These are phyloP conservation scores for Tragelaphus imberbis DNA, from an alignment of 2,113 vertebrate species.

Conservation along the genomic window DNA sequence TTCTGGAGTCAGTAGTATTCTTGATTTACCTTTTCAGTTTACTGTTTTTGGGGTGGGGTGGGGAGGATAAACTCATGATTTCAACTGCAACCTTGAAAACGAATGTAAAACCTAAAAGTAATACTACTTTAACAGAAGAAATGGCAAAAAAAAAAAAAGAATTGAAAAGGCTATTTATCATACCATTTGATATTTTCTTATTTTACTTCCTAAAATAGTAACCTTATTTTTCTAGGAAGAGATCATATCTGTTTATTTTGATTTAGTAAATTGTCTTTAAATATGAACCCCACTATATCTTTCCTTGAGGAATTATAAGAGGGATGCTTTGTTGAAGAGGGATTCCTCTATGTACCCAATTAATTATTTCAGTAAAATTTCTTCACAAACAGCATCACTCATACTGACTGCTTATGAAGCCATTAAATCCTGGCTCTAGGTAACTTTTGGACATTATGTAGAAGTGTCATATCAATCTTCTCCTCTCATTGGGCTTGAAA, in stretches of 20 bases:
- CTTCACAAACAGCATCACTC: slow-evolving; percentile 24
- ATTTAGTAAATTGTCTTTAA: slow-evolving; percentile 1
- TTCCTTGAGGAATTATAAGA: slow-evolving; percentile 34
- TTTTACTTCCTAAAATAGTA: slow-evolving; percentile 10
- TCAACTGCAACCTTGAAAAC: not conserved
- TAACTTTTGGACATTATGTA: not conserved
- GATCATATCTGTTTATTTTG: slow-evolving; percentile 26
- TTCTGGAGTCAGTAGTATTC: not conserved
- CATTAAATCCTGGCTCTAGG: slow-evolving; percentile 33
- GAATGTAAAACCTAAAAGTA: not conserved
- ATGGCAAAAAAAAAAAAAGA: not conserved
- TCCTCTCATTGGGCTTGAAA: slow-evolving; percentile 6
- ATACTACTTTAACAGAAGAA: not conserved
- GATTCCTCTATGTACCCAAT: slow-evolving; percentile 22
- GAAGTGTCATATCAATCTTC: slow-evolving; percentile 14
- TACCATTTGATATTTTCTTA: not conserved
- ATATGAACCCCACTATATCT: not conserved
- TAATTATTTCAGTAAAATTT: slow-evolving; percentile 61
- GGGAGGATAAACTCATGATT: not conserved
- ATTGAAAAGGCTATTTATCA: not conserved
- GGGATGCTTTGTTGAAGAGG: not conserved
- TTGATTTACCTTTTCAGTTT: not conserved
- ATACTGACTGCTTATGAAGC: slow-evolving; percentile 40
- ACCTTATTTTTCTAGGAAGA: not conserved
- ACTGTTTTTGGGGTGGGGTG: not conserved